These are phyloP conservation scores for Aproaerema taeniolella DNA, from an alignment of 2,888 invertebrate species.

Conservation along the genomic window DNA sequence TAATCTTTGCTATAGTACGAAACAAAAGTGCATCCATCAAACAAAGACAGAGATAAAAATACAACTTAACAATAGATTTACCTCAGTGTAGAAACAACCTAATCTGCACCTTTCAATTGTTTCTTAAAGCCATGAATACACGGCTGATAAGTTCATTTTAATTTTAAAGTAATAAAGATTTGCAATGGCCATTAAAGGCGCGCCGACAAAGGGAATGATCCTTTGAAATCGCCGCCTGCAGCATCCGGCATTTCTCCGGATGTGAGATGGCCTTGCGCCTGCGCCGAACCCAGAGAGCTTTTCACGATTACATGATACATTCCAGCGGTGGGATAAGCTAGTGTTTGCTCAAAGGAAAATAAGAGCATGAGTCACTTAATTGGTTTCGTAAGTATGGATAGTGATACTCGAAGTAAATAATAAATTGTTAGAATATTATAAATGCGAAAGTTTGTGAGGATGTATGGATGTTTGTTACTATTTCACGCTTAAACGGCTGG, in stretches of 20 bases:
- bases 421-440: too few species aligned
- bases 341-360: constrained; percentile 34
- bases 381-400: too few species aligned
- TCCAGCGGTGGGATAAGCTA: constrained; percentile 48
- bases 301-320: constrained; percentile 72
- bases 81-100: constrained; percentile 9
- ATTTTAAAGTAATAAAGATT: constrained; percentile 55
- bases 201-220: constrained; percentile 52
- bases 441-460: too few species aligned
- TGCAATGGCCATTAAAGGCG: constrained; percentile 56
- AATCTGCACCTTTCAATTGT: constrained; percentile 21
- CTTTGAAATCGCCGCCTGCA: constrained; percentile 60
- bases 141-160: constrained; percentile 38
- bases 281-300: constrained; percentile 44
- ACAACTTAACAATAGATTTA: too few species aligned
- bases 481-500: too few species aligned
- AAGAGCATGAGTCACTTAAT: constrained; percentile 43
- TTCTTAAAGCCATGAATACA: constrained; percentile 25
- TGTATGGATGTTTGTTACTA: too few species aligned
- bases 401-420: too few species aligned
- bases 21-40: too few species aligned
- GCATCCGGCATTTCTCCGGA: constrained; percentile 73
- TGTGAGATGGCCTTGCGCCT: constrained; percentile 61
- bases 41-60: too few species aligned
- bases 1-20: too few species aligned